A percentile compares a stretch with the other conserved stretches of the same genome.
Evolutionary conservation across 2,113 vertebrate species (phyloP).

Genomic region (Lutjanus erythropterus): DNA sequence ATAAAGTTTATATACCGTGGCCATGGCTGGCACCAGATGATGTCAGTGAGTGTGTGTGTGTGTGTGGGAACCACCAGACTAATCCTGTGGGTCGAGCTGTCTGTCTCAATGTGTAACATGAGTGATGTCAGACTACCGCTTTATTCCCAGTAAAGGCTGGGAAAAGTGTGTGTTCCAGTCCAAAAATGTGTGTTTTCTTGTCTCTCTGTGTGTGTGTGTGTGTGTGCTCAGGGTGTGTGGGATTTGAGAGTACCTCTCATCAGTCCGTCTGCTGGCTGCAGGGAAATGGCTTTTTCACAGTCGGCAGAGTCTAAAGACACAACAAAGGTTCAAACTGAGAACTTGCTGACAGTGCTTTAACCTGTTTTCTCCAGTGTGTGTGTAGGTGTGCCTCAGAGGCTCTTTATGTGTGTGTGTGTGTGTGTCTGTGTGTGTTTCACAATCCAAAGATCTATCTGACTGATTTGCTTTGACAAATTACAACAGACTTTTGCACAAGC

Average conservation of each 20-base stretch:
- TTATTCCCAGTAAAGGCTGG: constrained; percentile 45
- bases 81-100: constrained; percentile 66
- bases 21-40: constrained; percentile 62
- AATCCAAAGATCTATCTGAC: too few relatives aligned
- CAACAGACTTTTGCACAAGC: too few relatives aligned
- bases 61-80: constrained; percentile 55
- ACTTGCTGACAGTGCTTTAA: constrained; percentile 44
- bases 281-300: constrained; percentile 36
- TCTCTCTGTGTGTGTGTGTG: constrained; percentile 19
- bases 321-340: constrained; percentile 36
- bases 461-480: too few relatives aligned
- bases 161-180: constrained; percentile 45
- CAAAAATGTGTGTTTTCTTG: constrained; percentile 32
- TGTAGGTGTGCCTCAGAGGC: not conserved
- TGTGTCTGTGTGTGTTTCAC: too few relatives aligned
- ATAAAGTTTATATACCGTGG: constrained; percentile 48
- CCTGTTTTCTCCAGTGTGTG: constrained; percentile 1
- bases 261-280: constrained; percentile 40
- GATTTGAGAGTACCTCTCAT: constrained; percentile 56
- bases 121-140: constrained; percentile 66
- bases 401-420: not conserved
- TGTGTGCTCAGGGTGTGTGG: constrained; percentile 32
- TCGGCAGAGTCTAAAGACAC: constrained; percentile 56
- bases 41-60: constrained; percentile 36
- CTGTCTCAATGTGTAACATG: constrained; percentile 59